phyloP scores from a whole-genome alignment of 2,113 vertebrate species.

The Rhinolophus sinicus region DNA sequence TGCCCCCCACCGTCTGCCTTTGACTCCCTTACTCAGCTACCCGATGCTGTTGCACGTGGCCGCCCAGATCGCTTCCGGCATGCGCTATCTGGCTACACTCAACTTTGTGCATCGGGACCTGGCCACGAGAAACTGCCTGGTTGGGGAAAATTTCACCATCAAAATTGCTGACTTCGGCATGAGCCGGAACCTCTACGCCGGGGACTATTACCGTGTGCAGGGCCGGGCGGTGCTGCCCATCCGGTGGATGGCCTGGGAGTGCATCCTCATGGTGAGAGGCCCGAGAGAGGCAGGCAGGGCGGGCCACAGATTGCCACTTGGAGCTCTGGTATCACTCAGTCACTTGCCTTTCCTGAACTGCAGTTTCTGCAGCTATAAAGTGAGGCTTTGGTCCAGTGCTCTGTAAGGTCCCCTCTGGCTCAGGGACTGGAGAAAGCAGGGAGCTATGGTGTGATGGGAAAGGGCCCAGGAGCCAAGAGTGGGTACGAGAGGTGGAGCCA shows the following conservation, averaged over 20 bases:
- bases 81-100: constrained; percentile 94
- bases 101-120: constrained; percentile 95
- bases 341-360: not conserved
- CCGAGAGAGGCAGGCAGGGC: fast-evolving
- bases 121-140: constrained; percentile 94
- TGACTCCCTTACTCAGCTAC: constrained; percentile 84
- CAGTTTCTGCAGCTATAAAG: not conserved
- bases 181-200: constrained; percentile 94
- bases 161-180: constrained; percentile 97
- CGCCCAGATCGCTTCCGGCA: constrained; percentile 94
- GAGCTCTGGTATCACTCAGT: not conserved
- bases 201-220: constrained; percentile 95
- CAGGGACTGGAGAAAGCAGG: not conserved
- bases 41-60: constrained; percentile 92
- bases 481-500: not conserved
- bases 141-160: constrained; percentile 93
- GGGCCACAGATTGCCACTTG: not conserved
- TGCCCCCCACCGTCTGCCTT: not conserved
- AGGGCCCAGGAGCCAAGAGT: not conserved
- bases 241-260: constrained; percentile 98
- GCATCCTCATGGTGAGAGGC: constrained; percentile 93
- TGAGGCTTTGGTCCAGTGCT: not conserved
- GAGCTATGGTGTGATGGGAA: not conserved
- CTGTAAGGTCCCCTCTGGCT: not conserved
- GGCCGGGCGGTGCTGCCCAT: constrained; percentile 95